Conservation (phyloP, 2,888 invertebrate genomes). For the Balanococcus diminutus region DNA sequence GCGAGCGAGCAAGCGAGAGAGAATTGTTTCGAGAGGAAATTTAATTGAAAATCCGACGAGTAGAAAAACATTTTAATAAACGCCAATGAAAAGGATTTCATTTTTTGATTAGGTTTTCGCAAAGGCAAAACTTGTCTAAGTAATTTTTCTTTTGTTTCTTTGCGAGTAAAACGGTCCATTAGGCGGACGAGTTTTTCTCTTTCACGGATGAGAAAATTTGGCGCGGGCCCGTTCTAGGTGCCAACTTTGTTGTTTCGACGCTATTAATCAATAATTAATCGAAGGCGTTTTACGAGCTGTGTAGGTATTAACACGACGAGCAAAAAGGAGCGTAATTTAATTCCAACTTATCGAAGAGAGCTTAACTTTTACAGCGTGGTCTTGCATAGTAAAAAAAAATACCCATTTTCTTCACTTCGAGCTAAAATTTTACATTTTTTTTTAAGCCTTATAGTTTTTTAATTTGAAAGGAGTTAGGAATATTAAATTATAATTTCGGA, state of each 20-base stretch:
- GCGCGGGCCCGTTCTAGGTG: background rate
- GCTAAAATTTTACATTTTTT: no score
- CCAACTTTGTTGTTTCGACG: background rate
- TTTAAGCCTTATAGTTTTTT: no score
- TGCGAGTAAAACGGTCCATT: background rate
- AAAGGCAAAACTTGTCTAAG: background rate
- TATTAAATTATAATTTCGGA: no score
- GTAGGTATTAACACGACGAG: background rate
- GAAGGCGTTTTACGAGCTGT: constrained; percentile 3
- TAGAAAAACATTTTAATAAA: constrained; percentile 17
- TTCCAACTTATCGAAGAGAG: background rate
- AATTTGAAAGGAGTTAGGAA: no score
- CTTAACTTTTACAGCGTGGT: no score
- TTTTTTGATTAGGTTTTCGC: background rate
- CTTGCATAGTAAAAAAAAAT: no score
- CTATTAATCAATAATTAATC: constrained; percentile 11
- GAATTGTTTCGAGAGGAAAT: background rate
- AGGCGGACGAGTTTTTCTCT: background rate
- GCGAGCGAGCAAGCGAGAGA: no score
- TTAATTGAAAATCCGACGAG: constrained; percentile 18
- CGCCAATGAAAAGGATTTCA: constrained; percentile 7
- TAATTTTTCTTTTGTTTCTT: background rate
- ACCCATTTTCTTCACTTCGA: no score
- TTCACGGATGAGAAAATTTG: background rate
- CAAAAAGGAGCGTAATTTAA: background rate